Evolutionary conservation across 2,888 invertebrate genomes (phyloP).

Genomic region (Agapostemon virescens): DNA sequence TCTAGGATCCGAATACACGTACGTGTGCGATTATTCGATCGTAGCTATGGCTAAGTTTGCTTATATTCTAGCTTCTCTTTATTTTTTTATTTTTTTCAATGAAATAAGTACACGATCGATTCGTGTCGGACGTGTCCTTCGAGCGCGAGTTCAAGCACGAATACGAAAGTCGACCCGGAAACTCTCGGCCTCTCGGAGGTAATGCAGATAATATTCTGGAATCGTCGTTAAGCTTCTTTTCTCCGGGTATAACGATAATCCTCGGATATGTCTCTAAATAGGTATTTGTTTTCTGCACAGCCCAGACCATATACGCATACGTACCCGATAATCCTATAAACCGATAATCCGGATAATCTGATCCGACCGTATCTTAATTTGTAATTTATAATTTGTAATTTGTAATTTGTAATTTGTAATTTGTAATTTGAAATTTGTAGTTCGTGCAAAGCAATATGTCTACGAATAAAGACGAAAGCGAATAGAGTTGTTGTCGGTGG

Average conservation of each 20-base stretch:
- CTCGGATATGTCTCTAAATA: constrained; percentile 51
- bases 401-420: no score
- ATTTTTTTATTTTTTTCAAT: no score
- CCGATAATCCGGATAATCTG: not conserved
- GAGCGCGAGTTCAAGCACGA: not conserved
- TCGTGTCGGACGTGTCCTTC: constrained; percentile 19
- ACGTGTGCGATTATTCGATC: constrained; percentile 4
- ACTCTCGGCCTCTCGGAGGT: constrained; percentile 1
- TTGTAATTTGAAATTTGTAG: not conserved
- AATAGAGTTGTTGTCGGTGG: not conserved
- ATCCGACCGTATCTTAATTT: not conserved
- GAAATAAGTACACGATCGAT: constrained; percentile 41
- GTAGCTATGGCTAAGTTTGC: constrained; percentile 24
- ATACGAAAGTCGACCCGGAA: constrained; percentile 13
- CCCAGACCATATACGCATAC: constrained; percentile 18
- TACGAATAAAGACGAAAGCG: not conserved
- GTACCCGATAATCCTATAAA: not conserved
- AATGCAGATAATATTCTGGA: not conserved
- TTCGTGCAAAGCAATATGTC: not conserved
- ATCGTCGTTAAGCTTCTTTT: constrained; percentile 16
- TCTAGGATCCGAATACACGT: constrained; percentile 2
- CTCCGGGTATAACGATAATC: constrained; percentile 3
- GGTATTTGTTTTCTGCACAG: not conserved
- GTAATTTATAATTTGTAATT: not conserved
- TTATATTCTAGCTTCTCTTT: constrained; percentile 41